Conservation (phyloP, 2,113 vertebrate genomes). For the Catharus fuscescens region DNA sequence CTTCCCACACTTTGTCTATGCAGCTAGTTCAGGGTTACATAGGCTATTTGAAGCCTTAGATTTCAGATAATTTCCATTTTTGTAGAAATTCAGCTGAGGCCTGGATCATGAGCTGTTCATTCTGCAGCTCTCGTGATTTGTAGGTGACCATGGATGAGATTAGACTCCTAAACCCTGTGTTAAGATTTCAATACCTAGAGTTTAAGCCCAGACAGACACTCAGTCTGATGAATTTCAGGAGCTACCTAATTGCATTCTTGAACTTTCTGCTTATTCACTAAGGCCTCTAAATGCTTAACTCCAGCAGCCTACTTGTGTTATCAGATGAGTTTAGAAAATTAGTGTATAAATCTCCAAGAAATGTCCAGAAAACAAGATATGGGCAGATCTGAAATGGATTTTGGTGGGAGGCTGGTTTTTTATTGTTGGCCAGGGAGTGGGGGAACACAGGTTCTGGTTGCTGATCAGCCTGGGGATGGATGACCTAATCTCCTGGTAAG, state of each 20-base stretch:
- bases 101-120: not conserved
- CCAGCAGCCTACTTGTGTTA: not conserved
- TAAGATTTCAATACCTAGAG: not conserved
- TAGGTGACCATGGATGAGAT: not conserved
- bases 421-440: fast-evolving
- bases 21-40: not conserved
- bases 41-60: not conserved
- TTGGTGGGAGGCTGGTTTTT: not conserved
- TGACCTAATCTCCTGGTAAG: not conserved
- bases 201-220: not conserved
- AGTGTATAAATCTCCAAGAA: not conserved
- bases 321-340: not conserved
- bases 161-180: not conserved
- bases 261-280: not conserved
- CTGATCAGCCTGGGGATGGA: not conserved
- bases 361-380: not conserved
- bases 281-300: not conserved
- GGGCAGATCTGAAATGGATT: not conserved
- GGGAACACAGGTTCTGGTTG: not conserved
- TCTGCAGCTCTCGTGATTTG: not conserved
- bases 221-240: not conserved
- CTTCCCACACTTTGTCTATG: not conserved
- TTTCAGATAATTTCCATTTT: not conserved
- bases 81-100: not conserved
- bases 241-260: not conserved